These are phyloP conservation scores for Rhegmatorhina hoffmannsi DNA, from an alignment of 2,113 vertebrate genomes.

Conservation along the genomic window DNA sequence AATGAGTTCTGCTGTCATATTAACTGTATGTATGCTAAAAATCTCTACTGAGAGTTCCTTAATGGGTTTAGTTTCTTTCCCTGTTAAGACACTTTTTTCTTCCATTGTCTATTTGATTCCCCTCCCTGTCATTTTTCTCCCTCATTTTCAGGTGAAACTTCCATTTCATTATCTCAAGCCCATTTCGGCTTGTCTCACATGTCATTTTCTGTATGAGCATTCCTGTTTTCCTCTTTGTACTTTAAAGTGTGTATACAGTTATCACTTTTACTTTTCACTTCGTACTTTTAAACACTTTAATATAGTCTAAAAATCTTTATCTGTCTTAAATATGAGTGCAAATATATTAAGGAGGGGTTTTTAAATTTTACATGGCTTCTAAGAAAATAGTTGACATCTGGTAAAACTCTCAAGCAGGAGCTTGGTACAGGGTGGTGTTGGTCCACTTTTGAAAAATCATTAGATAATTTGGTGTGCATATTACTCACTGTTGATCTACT, in stretches of 20 bases:
- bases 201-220: slow-evolving; percentile 28
- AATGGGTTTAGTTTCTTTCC: not conserved
- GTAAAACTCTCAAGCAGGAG: not conserved
- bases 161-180: slow-evolving; percentile 25
- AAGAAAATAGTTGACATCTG: not conserved
- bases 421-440: not conserved
- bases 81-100: not conserved
- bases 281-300: not conserved
- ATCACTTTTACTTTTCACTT: not conserved
- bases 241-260: not conserved
- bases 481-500: not conserved
- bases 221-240: not conserved
- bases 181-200: not conserved
- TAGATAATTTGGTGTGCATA: not conserved
- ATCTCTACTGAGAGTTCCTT: not conserved
- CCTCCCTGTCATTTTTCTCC: slow-evolving; percentile 20
- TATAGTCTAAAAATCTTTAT: not conserved
- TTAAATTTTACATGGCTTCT: not conserved
- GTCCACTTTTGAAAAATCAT: not conserved
- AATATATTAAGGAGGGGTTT: not conserved
- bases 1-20: not conserved
- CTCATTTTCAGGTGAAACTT: slow-evolving; percentile 25
- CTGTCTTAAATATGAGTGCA: not conserved
- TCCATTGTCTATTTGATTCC: not conserved
- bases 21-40: not conserved